Evolutionary conservation across 1,140 invertebrate species (phyloP).

Genomic region (Hermetia illucens): DNA sequence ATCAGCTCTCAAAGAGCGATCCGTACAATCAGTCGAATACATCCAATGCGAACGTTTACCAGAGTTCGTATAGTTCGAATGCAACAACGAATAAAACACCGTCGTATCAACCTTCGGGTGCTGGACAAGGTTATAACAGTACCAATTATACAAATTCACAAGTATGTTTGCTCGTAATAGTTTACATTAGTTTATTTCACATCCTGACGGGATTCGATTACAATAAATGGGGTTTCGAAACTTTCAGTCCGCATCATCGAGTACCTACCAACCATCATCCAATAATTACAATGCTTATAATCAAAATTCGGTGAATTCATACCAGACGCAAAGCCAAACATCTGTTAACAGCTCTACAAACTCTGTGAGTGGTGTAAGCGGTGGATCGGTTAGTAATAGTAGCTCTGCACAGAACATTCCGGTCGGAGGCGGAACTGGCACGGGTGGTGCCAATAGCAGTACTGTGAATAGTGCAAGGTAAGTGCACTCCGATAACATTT

Average conservation of each 20-base stretch:
- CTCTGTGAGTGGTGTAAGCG: slow-evolving; percentile 10
- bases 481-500: too few species aligned
- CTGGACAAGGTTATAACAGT: slow-evolving; percentile 17
- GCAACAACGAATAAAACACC: slow-evolving; percentile 11
- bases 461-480: slow-evolving; percentile 22
- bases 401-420: slow-evolving; percentile 28
- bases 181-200: too few species aligned
- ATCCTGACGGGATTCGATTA: too few species aligned
- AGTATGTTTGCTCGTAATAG: slow-evolving; percentile 5
- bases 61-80: slow-evolving; percentile 23
- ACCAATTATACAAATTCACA: slow-evolving; percentile 26
- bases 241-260: slow-evolving; percentile 17
- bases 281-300: slow-evolving; percentile 22
- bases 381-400: slow-evolving; percentile 6
- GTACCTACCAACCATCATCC: slow-evolving; percentile 24
- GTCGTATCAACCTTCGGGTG: slow-evolving; percentile 19
- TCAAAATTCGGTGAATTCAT: slow-evolving; percentile 23
- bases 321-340: slow-evolving; percentile 18
- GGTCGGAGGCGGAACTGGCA: slow-evolving; percentile 24
- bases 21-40: slow-evolving; percentile 19
- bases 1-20: slow-evolving; percentile 27
- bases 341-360: slow-evolving; percentile 14
- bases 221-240: too few species aligned
- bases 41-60: slow-evolving; percentile 16
- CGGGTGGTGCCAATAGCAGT: slow-evolving; percentile 19